Percentiles rank a stretch among this genome's conserved stretches.
phyloP scores from a whole-genome alignment of 2,888 invertebrate genomes.

The Auanema freiburgensis region DNA sequence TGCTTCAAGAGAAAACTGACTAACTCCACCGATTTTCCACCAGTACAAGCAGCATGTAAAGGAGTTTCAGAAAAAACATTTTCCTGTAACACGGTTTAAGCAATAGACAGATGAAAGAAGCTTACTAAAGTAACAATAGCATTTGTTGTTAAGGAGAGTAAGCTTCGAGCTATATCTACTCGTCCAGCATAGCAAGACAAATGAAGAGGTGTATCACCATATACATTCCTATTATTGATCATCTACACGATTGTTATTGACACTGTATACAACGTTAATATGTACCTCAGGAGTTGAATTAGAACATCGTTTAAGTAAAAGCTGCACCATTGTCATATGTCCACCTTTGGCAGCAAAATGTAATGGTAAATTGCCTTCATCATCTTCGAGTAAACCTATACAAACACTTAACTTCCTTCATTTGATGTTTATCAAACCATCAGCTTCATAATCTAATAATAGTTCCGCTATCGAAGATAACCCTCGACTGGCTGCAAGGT shows the following conservation, averaged over 20 bases:
- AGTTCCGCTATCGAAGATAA: conserved; percentile 65
- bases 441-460: conserved; percentile 65
- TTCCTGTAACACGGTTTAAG: no score
- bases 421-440: conserved; percentile 59
- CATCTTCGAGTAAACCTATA: conserved; percentile 66
- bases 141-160: conserved; percentile 52
- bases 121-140: conserved; percentile 42
- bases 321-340: conserved; percentile 65
- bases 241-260: conserved; percentile 22
- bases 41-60: conserved; percentile 67
- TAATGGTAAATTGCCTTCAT: conserved; percentile 67
- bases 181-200: conserved; percentile 63
- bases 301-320: conserved; percentile 57
- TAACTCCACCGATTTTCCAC: conserved; percentile 66
- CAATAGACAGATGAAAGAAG: no score
- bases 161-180: conserved; percentile 66
- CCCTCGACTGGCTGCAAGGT: conserved; percentile 66
- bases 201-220: conserved; percentile 68
- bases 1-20: conserved; percentile 67
- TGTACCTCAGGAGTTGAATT: conserved; percentile 21
- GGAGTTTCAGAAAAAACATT: conserved; percentile 69
- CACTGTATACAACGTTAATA: no score
- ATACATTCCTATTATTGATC: conserved; percentile 64
- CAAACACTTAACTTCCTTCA: background rate
- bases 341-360: conserved; percentile 68